Evolutionary conservation across 2,113 vertebrate species (phyloP).

Genomic region (Percina caprodes): DNA sequence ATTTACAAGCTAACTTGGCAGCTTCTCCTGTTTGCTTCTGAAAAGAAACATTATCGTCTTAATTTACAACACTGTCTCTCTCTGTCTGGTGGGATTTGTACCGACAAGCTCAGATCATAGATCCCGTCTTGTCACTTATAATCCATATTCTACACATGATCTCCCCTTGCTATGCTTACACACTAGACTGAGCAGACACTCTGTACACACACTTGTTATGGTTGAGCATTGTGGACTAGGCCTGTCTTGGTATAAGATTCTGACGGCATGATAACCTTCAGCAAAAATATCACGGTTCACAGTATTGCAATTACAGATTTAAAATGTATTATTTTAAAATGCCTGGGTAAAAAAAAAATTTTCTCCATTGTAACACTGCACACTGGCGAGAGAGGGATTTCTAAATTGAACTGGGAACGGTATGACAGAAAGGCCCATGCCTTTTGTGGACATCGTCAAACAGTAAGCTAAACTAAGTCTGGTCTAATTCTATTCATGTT

Average conservation of each 20-base stretch:
- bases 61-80: neutral
- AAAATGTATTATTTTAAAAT: too few relatives aligned
- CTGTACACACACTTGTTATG: conserved; percentile 14
- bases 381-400: too few relatives aligned
- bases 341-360: too few relatives aligned
- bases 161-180: neutral
- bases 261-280: too few relatives aligned
- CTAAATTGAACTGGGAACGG: too few relatives aligned
- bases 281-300: too few relatives aligned
- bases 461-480: neutral
- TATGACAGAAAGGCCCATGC: too few relatives aligned
- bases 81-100: neutral
- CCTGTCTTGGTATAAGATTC: too few relatives aligned
- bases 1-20: neutral
- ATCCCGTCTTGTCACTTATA: conserved; percentile 7
- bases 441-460: too few relatives aligned
- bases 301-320: too few relatives aligned
- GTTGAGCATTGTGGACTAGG: neutral
- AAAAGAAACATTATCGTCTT: neutral
- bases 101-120: conserved; percentile 30
- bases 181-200: neutral
- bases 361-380: too few relatives aligned
- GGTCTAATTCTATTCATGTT: neutral
- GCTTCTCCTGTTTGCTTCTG: neutral
- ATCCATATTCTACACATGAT: neutral